Evolutionary conservation across 2,888 invertebrate genomes (phyloP), one percentile per base, ranked within the genome.

Genomic region (Eledona agricola): DNA sequence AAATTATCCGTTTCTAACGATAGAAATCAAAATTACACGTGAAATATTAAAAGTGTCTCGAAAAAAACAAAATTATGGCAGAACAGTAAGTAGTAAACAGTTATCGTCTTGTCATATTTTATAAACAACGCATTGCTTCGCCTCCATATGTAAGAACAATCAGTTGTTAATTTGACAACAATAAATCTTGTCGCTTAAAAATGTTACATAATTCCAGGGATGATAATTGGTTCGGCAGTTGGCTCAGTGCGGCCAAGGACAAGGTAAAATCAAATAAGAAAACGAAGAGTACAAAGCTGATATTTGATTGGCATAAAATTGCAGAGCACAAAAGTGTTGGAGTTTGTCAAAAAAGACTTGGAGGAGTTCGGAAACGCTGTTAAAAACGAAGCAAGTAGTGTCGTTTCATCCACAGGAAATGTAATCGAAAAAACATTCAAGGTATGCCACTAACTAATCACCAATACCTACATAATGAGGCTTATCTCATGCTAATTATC

Each of bases 341-440:
- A 88, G 51, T 88, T 88, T 79, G 88, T 89, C 58, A 88, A 86
- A 71, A 86, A 86, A 65, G 89, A 89, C 72, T 75, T 89, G 60
- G 87, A 85, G 67, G 89, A 89, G 73, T 84, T 89, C 62, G 85
- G 88, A 6, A 81, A 81, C 38, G 87, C 84, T 4, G 87, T 89
- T 2, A 85, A 85, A 72, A 81, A 81, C 59, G 88, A 89, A 74
- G 88, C 88, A 3, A 83, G 80, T 56, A 83, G 81, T 66, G 84
- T 87, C 9, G 82, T 86, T 60, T 80, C 78, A 55, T 81, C 84
- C 19, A 86, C 87, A 1, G 85, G 87, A 17, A 81, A 80, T 53
- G 86, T 81, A 25, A 79, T 88, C 42, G 86, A 86, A 60, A 87
- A 86, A 71, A 87, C 87, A 7, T 77, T 88, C 3, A 85, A 85